Conservation (phyloP, 92 coral and sea anemone species). For the Heteractis magnifica region DNA sequence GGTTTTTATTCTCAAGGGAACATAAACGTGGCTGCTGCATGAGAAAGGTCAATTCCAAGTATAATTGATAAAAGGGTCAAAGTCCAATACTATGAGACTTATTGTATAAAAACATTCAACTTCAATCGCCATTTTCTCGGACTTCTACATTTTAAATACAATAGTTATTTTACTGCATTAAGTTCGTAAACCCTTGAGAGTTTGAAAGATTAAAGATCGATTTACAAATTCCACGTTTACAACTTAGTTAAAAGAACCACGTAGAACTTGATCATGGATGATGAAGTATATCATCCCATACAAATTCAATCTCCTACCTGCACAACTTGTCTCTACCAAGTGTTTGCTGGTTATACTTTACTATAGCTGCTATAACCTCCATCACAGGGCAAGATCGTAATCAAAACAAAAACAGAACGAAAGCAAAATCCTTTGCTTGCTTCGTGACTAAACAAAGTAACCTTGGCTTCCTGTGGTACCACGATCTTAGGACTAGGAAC, state of each 20-base stretch:
- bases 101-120: no score
- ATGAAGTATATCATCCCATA: neutral
- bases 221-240: no score
- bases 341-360: constrained; percentile 90
- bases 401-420: neutral
- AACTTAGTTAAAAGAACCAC: no score
- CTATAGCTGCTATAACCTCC: constrained; percentile 85
- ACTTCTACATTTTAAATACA: no score
- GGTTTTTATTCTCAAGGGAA: no score
- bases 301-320: constrained; percentile 56
- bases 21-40: no score
- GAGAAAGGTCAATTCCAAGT: no score
- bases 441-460: neutral
- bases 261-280: no score
- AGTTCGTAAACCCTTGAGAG: no score
- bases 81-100: neutral
- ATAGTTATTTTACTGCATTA: neutral
- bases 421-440: neutral
- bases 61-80: neutral
- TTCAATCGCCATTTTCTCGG: no score
- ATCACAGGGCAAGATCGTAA: constrained; percentile 19
- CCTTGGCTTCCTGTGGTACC: neutral
- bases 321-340: constrained; percentile 94
- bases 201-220: no score
- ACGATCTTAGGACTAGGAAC: neutral